Evolutionary conservation across 2,797 vertebrate genomes (phyloP), one percentile per base, ranked within the genome.

Genomic region (Danionella dracula): DNA sequence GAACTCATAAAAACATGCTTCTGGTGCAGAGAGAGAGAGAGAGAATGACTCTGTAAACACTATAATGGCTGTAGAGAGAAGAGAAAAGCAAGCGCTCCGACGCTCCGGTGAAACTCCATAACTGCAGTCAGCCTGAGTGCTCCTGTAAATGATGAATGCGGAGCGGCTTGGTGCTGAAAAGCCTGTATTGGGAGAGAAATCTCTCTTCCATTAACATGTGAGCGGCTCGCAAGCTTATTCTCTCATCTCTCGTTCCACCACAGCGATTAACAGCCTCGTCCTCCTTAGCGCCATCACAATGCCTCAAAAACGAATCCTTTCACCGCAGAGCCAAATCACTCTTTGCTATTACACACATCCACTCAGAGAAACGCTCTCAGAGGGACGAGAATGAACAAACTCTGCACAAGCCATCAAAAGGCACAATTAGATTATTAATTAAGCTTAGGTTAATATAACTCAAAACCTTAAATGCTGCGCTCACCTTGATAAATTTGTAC

Each of bases 231-330:
- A 35, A 55, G 51, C 51, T 46, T 40, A 31, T 49, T 23, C 42
- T 41, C 35, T 32, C 44, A 40, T 11, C 17, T 45, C 44, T 23
- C 15, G 2, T 62, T 58, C 38, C 17, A 12, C 49, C n/a, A 19
- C 55, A 55, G 60, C 45, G 44, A 64, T 68, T 71, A 68, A 48
- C 29, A 21, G 53, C 32, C 55, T 54, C 27, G 41, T 34, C 20
- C 55, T 67, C 58, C 54, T 68, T 44, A 19, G 17, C 8, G 29
- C 16, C 48, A 53, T 41, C 53, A 63, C 41, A 38, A 57, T 41
- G 63, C 66, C 63, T 58, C 55, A 37, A 17, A 75, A 59, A 54
- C 42, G 31, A 71, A 68, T 65, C 59, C 65, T 71, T 64, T 71
- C 55, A 68, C 49, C 45, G 58, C 23, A 42, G 27, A 44, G 37